phyloP scores from a whole-genome alignment of 2,797 vertebrate species.

The Loriculus beryllinus region DNA sequence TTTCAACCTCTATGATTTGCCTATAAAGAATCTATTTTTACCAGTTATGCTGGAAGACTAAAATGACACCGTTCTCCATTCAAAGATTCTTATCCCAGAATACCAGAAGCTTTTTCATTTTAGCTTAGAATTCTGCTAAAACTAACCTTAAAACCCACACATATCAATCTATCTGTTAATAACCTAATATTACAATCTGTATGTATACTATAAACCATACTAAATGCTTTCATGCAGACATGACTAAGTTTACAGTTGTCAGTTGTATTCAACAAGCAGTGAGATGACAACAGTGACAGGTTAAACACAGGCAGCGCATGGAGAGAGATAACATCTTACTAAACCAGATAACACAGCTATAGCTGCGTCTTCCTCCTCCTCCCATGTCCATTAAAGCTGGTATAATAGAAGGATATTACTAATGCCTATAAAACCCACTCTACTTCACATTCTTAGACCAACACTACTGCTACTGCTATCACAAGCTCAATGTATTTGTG shows the following conservation, averaged over 20 bases:
- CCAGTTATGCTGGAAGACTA: background rate
- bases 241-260: conserved; percentile 41
- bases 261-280: conserved; percentile 13
- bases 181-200: conserved; percentile 24
- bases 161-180: conserved; percentile 19
- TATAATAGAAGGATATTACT: background rate
- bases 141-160: conserved; percentile 36
- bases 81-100: background rate
- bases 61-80: background rate
- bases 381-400: background rate
- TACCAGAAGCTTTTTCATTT: background rate
- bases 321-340: background rate
- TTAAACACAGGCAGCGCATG: background rate
- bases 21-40: background rate
- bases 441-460: background rate
- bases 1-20: background rate
- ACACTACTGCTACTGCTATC: background rate
- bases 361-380: background rate
- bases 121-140: conserved; percentile 1
- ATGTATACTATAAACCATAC: background rate
- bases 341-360: background rate
- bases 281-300: conserved; percentile 32
- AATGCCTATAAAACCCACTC: background rate
- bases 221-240: conserved; percentile 2
- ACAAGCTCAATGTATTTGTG: background rate